Percentiles rank a stretch among this genome's conserved stretches.
Conservation (phyloP, 2,113 vertebrate genomes). For the Caloenas nicobarica region DNA sequence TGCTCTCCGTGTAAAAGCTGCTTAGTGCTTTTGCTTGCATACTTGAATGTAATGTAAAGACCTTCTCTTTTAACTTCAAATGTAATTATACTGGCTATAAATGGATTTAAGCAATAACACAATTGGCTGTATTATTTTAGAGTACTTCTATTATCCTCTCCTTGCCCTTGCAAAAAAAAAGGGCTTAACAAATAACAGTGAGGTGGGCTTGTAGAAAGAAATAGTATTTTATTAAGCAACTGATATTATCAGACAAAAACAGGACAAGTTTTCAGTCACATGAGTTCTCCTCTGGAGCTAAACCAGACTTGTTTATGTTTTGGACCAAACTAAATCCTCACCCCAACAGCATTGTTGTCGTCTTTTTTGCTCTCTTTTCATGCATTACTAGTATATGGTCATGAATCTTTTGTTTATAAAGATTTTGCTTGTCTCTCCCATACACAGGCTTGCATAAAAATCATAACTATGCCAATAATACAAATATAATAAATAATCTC, state of each 20-base stretch:
- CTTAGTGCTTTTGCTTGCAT: not conserved
- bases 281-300: not conserved
- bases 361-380: not conserved
- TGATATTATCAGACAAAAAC: not conserved
- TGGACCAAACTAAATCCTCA: not conserved
- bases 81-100: not conserved
- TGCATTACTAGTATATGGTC: not conserved
- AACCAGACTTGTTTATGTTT: not conserved
- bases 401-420: not conserved
- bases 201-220: not conserved
- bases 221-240: not conserved
- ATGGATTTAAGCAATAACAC: not conserved
- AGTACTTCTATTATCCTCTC: not conserved
- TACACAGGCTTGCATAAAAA: not conserved
- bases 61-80: not conserved
- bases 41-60: not conserved
- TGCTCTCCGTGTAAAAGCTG: not conserved
- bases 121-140: not conserved
- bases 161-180: not conserved
- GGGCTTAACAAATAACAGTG: not conserved
- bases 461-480: not conserved
- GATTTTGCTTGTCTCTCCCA: not conserved
- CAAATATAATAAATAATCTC: not conserved
- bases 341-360: not conserved
- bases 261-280: not conserved